Evolutionary conservation across 1,140 invertebrate species (phyloP).

Genomic region (Microvelia longipes): DNA sequence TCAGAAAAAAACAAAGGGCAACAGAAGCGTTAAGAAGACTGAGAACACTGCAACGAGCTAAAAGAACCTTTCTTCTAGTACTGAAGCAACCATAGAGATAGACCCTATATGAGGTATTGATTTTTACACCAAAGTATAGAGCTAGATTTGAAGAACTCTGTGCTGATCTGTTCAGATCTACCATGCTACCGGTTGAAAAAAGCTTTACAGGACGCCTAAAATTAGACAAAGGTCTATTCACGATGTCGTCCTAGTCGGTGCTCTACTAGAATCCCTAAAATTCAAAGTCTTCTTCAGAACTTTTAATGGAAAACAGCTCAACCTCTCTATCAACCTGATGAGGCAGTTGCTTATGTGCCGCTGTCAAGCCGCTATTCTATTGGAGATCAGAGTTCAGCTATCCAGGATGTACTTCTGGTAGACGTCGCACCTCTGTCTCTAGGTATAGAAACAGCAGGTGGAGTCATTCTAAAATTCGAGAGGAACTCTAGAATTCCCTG

Average conservation of each 20-base stretch:
- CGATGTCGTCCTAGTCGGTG: conserved; percentile 93
- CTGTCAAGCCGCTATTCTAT: conserved; percentile 85
- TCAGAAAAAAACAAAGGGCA: conserved; percentile 80
- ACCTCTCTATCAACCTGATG: conserved; percentile 97
- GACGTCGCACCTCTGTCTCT: conserved; percentile 89
- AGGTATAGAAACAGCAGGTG: conserved; percentile 93
- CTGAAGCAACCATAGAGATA: conserved; percentile 86
- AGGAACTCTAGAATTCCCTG: conserved; percentile 87
- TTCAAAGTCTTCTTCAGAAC: conserved; percentile 91
- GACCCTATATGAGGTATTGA: conserved; percentile 92
- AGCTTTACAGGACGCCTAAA: conserved; percentile 81
- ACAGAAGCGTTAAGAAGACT: conserved; percentile 86
- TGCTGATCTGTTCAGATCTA: conserved; percentile 78
- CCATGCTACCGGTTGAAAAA: conserved; percentile 91
- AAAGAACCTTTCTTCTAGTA: conserved; percentile 89
- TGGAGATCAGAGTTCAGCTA: conserved; percentile 86
- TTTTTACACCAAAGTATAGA: conserved; percentile 88
- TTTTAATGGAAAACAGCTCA: conserved; percentile 94
- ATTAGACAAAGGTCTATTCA: conserved; percentile 82
- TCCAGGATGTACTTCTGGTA: conserved; percentile 74
- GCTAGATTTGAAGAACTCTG: conserved; percentile 91
- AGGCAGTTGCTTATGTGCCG: conserved; percentile 80
- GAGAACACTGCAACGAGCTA: conserved; percentile 89
- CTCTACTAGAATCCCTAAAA: conserved; percentile 96
- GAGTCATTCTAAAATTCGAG: conserved; percentile 90